Evolutionary conservation across 1,140 invertebrate genomes (phyloP).

Genomic region (Phymorhynchus buccinoides): DNA sequence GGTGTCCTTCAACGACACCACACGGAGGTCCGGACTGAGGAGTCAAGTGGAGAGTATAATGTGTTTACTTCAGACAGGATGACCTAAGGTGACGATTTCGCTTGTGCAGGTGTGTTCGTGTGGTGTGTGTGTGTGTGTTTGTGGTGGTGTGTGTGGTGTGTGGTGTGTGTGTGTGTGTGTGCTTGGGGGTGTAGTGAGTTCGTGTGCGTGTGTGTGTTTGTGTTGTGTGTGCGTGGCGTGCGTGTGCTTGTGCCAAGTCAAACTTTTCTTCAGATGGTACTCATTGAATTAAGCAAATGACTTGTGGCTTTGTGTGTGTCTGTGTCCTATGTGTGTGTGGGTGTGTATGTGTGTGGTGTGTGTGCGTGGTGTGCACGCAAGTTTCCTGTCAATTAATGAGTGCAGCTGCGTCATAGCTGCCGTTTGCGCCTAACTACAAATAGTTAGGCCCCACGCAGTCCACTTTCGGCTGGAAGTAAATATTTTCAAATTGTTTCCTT

Average conservation of each 20-base stretch:
- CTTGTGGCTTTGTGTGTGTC: no score
- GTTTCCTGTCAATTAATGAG: no score
- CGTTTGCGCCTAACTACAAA: no score
- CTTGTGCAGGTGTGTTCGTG: neutral
- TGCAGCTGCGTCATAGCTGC: no score
- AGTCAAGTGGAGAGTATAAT: neutral
- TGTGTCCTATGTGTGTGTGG: no score
- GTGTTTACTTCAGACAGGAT: slow-evolving; percentile 15
- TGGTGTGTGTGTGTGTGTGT: neutral
- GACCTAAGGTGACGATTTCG: neutral
- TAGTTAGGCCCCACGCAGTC: no score
- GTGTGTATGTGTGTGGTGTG: neutral
- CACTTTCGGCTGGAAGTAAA: no score
- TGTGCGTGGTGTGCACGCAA: no score
- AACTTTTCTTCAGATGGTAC: no score
- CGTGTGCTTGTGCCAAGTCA: neutral
- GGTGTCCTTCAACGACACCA: neutral
- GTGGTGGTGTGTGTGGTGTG: neutral
- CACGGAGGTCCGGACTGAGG: neutral
- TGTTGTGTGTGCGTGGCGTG: slow-evolving; percentile 19
- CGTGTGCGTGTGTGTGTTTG: neutral
- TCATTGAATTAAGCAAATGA: no score
- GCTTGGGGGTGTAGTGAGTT: neutral
- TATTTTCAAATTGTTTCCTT: no score
- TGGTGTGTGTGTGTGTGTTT: slow-evolving; percentile 2